phyloP scores from a whole-genome alignment of 2,113 vertebrate genomes.

The Tiliqua scincoides region DNA sequence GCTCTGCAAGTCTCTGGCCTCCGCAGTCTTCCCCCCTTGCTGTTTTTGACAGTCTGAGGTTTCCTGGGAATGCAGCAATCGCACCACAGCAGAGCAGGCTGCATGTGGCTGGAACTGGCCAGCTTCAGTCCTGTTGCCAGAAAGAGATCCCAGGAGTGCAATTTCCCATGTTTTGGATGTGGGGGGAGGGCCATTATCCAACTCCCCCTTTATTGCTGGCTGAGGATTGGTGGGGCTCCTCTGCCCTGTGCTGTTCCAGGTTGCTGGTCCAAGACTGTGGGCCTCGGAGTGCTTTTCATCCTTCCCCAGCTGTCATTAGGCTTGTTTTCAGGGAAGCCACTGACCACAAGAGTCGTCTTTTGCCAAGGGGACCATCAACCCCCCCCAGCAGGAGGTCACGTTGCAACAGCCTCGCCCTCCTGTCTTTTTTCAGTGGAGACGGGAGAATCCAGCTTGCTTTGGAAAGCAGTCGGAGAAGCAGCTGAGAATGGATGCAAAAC shows the following conservation, averaged over 20 bases:
- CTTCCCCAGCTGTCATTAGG: background rate
- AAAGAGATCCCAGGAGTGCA: background rate
- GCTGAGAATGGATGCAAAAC: background rate
- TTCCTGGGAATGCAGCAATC: background rate
- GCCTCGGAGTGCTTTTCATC: fast-evolving
- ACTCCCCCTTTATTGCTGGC: background rate
- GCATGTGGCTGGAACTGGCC: background rate
- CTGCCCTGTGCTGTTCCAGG: fast-evolving
- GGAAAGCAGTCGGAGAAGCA: background rate
- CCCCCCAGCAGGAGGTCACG: background rate
- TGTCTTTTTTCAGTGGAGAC: too few species aligned
- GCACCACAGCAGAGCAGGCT: too few species aligned
- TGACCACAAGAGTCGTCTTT: background rate
- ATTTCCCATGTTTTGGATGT: background rate
- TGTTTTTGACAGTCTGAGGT: background rate
- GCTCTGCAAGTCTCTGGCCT: background rate
- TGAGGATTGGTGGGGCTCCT: background rate
- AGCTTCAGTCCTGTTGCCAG: background rate
- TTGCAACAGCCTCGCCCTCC: background rate
- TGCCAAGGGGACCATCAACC: background rate
- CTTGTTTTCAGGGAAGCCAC: background rate
- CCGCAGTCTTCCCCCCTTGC: too few species aligned
- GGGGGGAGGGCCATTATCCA: background rate
- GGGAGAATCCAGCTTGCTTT: background rate
- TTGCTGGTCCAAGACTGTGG: fast-evolving